Base-by-base conservation (phyloP, 1,140 invertebrate genomes). In the Popillia japonica region DNA sequence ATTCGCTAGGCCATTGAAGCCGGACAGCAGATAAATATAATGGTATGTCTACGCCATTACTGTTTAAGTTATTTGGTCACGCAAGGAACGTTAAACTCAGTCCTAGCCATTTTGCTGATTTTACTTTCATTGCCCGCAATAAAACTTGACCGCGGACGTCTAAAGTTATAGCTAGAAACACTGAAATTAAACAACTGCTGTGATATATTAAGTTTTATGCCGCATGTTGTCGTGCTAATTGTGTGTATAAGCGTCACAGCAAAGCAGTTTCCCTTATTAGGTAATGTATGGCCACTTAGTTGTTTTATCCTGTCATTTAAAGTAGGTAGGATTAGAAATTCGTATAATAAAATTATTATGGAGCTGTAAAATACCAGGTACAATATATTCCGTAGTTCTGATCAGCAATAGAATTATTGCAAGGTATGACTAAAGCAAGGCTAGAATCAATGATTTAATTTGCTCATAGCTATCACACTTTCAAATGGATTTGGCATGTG, bases 11-110 rank as follows among this genome's bases (percentile, higher is more conserved):
- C 7, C 22, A 27, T 68, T 68, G 10, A 68, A 9, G 3, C 61
- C 61, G 61, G 22, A 68, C 61, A 27, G 61, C 22, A 68, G 61
- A 68, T 68, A 68, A 68, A 68, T 68, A 68, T 68, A 68, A 34
- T 34, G 61, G 61, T 27, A 68, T 68, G 27, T 68, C 61, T 68
- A 20, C 27, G 61, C 22, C 61, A 68, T 68, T 68, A 68, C 61
- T 68, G 20, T 68, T 68, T 10, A 68, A 68, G 22, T 68, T 68
- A 34, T 68, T 68, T 68, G 20, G 27, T 68, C 61, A 68, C 61
- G 22, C 61, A 68, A 14, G 14, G 61, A 34, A 68, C 61, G 27
- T 68, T 68, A 68, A 68, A 22, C 61, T 68, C 22, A 68, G 61
- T 7, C 22, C 61, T 22, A 27, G 61, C 61, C 22, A 68, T 27